Conservation (phyloP, 2,888 invertebrate species). For the Scelioninae gen. 1 region DNA sequence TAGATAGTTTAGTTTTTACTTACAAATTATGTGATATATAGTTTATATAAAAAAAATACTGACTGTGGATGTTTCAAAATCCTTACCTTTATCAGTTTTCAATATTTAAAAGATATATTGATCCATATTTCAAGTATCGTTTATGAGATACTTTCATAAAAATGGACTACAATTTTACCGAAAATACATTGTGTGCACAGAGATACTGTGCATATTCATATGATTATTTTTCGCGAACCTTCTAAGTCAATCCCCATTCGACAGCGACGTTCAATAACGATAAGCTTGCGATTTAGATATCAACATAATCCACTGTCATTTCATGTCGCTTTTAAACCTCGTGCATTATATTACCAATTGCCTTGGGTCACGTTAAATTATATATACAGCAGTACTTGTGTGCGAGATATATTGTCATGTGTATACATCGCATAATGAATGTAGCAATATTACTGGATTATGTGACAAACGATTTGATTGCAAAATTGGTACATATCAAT, state of each 20-base stretch:
- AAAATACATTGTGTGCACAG: neutral
- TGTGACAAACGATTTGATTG: conserved; percentile 1
- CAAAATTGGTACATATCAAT: neutral
- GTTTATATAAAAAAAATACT: too few relatives aligned
- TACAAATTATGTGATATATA: too few relatives aligned
- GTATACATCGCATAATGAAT: conserved; percentile 12
- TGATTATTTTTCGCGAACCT: conserved; percentile 14
- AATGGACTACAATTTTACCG: neutral
- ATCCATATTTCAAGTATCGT: conserved; percentile 5
- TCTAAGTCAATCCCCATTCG: conserved; percentile 24
- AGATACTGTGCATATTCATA: conserved; percentile 7
- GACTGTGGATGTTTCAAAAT: too few relatives aligned
- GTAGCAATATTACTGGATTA: conserved; percentile 6
- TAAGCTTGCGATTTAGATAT: conserved; percentile 40
- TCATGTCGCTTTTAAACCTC: conserved; percentile 28
- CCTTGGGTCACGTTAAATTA: conserved; percentile 36
- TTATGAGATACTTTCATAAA: conserved; percentile 16
- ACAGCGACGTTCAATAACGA: conserved; percentile 40
- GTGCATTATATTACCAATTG: conserved; percentile 26
- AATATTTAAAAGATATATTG: neutral
- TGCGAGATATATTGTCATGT: conserved; percentile 4
- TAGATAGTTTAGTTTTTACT: too few relatives aligned
- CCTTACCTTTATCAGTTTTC: neutral
- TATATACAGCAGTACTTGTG: conserved; percentile 9
- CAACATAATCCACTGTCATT: conserved; percentile 24